Evolutionary conservation across 2,888 invertebrate species (phyloP).

Genomic region (Thecocarcelia acutangulata): DNA sequence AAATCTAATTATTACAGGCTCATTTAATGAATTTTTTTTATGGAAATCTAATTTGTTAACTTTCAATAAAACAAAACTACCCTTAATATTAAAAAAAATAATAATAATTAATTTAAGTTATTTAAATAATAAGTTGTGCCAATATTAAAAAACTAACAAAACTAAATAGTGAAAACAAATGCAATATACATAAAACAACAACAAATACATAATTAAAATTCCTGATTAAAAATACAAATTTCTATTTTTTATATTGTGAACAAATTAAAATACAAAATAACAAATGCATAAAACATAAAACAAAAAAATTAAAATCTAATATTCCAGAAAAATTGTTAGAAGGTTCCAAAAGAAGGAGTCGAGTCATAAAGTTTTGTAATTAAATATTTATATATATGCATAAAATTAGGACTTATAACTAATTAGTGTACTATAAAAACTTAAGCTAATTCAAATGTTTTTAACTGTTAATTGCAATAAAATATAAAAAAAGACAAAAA

Average conservation of each 20-base stretch:
- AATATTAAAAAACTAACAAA: constrained; percentile 35
- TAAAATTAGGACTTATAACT: too few relatives aligned
- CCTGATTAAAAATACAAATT: constrained; percentile 27
- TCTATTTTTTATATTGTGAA: constrained; percentile 41
- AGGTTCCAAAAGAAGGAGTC: not conserved
- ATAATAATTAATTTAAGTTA: constrained; percentile 1
- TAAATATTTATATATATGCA: too few relatives aligned
- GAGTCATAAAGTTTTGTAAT: too few relatives aligned
- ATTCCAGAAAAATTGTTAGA: not conserved
- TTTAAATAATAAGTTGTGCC: constrained; percentile 37
- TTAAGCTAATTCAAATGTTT: too few relatives aligned
- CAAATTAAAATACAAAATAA: not conserved
- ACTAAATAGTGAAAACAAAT: constrained; percentile 25
- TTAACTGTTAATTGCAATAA: too few relatives aligned
- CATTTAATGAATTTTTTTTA: not conserved
- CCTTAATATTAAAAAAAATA: not conserved
- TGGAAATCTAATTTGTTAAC: not conserved
- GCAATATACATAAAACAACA: constrained; percentile 36
- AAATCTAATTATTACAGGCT: too few relatives aligned
- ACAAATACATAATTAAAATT: constrained; percentile 24
- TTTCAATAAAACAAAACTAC: not conserved
- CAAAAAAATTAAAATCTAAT: not conserved
- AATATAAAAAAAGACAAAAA: too few relatives aligned
- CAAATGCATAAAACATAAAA: not conserved
- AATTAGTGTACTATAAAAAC: too few relatives aligned